phyloP scores from a whole-genome alignment of 2,113 vertebrate species.

The Zosterops borbonicus region DNA sequence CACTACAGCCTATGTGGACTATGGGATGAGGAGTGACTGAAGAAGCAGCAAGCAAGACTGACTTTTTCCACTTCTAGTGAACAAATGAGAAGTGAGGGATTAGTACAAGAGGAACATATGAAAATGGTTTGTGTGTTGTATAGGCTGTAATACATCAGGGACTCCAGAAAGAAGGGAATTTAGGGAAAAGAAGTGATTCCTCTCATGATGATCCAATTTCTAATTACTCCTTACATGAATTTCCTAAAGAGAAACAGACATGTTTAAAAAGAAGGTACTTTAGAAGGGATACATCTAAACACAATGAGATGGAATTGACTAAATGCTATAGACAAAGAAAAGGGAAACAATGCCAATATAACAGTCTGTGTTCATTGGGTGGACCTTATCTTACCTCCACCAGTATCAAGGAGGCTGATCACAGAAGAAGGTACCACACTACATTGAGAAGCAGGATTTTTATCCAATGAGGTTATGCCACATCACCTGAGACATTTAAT shows the following conservation, averaged over 20 bases:
- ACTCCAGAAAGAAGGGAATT: not conserved
- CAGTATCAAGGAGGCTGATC: not conserved
- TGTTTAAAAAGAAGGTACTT: not conserved
- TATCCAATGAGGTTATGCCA: not conserved
- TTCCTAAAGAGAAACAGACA: not conserved
- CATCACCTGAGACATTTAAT: not conserved
- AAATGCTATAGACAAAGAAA: not conserved
- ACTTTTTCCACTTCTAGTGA: not conserved
- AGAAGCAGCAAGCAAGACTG: not conserved
- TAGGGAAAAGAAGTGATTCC: not conserved
- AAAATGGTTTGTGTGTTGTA: not conserved
- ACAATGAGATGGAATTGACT: not conserved
- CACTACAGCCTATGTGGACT: not conserved
- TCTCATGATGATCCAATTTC: not conserved
- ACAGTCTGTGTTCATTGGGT: not conserved
- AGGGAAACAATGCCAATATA: not conserved
- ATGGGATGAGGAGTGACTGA: not conserved
- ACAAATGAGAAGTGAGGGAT: not conserved
- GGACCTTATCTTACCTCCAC: not conserved
- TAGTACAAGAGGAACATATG: not conserved
- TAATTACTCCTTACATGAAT: not conserved
- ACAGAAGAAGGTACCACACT: not conserved
- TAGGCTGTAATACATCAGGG: not conserved
- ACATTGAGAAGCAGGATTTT: not conserved
- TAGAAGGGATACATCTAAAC: not conserved